Evolutionary conservation across 2,888 invertebrate genomes (phyloP).

Genomic region (Tetranychus truncatus): DNA sequence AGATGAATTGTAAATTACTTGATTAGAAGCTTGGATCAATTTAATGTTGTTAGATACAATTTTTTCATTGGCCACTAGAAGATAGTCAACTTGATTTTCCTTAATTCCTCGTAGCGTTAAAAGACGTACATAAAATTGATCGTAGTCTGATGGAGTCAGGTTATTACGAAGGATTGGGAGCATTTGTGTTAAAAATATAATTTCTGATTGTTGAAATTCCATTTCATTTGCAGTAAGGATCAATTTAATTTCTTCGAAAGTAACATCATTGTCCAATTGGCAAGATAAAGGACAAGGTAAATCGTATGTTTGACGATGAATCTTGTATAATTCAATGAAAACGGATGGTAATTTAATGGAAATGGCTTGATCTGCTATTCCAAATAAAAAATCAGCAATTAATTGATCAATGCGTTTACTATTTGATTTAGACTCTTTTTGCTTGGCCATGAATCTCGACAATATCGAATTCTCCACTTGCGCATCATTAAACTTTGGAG

Average conservation of each 20-base stretch:
- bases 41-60: background rate
- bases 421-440: background rate
- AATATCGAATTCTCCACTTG: slow-evolving; percentile 9
- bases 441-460: slow-evolving; percentile 10
- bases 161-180: slow-evolving; percentile 5
- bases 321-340: slow-evolving; percentile 17
- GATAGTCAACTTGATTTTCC: slow-evolving; percentile 18
- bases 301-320: slow-evolving; percentile 13
- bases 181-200: slow-evolving; percentile 18
- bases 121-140: slow-evolving; percentile 19
- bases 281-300: slow-evolving; percentile 13
- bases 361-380: background rate
- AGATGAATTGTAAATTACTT: slow-evolving; percentile 15
- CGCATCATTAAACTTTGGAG: background rate
- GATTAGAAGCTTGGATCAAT: slow-evolving; percentile 17
- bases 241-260: slow-evolving; percentile 14
- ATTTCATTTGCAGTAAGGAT: slow-evolving; percentile 20
- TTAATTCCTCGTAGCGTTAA: slow-evolving; percentile 19
- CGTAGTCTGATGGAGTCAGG: slow-evolving; percentile 10
- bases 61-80: slow-evolving; percentile 13
- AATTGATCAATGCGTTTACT: slow-evolving; percentile 13
- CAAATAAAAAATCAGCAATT: slow-evolving; percentile 17
- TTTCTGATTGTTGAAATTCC: slow-evolving; percentile 16
- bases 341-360: slow-evolving; percentile 14
- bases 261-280: slow-evolving; percentile 16